Evolutionary conservation across 2,888 invertebrate genomes (phyloP), one percentile per base, ranked within the genome.

Genomic region (Aphrophora alni): DNA sequence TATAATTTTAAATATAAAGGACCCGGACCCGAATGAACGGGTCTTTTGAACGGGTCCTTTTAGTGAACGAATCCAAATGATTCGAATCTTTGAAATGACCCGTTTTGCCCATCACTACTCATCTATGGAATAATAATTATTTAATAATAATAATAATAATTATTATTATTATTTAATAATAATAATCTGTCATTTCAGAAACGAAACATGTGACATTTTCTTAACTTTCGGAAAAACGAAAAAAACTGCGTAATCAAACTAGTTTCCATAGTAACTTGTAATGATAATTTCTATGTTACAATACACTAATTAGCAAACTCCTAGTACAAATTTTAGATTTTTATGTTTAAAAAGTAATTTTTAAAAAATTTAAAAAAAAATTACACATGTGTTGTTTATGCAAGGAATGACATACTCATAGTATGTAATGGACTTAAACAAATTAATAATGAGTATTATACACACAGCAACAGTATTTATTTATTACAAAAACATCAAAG

Each of bases 401-500:
- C 72, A 72, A 72, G 14, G 72, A 72, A 72, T 72, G 25, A 72
- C 70, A 70, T 70, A 70, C 17, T 70, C 27, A n/a, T 70, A 70
- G 27, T 70, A 14, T 70, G 70, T 12, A 70, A 70, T 70, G 70
- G 70, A 27, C 24, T 70, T 70, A 21, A 21, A 70, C 14, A 70
- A 33, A 21, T 12, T 70, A 70, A 26, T 21, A 70, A 70, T 70
- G 70, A 70, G 70, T 12, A 70, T 70, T 27, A 70, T 70, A n/a
- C 14, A 70, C 70, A 70, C 70, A 70, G 25, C 24, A 21, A 26
- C 27, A 70, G 14, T 14, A 26, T 21, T 70, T 14, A 26, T 21
- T 70, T 70, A 89, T 88, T 88, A 33, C 33, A 33, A 33, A 33
- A 33, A 33, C 33, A 33, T 33, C 33, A 33, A 33, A 33, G 33